A percentile compares a stretch with the other conserved stretches of the same genome.
Evolutionary conservation across 92 coral and sea anemone genomes (phyloP).

Genomic region (Siderastrea radians): DNA sequence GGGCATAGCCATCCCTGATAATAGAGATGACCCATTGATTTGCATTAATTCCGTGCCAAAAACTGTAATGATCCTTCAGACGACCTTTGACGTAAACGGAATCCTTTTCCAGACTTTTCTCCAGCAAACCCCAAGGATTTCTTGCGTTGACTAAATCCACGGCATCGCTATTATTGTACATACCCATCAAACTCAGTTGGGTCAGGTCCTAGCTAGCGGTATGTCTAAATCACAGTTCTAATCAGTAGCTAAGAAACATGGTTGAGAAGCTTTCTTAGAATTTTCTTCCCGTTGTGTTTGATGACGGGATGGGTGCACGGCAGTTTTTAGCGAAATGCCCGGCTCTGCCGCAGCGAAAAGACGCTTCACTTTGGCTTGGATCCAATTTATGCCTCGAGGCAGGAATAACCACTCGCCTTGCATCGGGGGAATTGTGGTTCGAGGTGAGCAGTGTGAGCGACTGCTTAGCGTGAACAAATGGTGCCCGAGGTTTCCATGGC

Average conservation of each 20-base stretch:
- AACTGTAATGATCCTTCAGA: constrained; percentile 13
- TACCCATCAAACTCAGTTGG: not conserved
- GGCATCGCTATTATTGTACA: not conserved
- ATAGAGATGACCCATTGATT: not conserved
- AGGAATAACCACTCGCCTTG: not conserved
- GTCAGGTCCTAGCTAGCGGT: not conserved
- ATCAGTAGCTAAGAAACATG: not conserved
- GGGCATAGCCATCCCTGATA: constrained; percentile 32
- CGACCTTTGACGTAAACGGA: constrained; percentile 27
- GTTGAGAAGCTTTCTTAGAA: constrained; percentile 6
- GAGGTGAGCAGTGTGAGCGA: not conserved
- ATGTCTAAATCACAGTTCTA: not conserved
- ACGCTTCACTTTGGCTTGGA: not conserved
- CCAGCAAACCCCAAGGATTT: not conserved
- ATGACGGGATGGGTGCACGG: not conserved
- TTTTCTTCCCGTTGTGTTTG: not conserved
- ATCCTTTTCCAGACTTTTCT: not conserved
- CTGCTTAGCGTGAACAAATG: not conserved
- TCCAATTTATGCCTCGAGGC: not conserved
- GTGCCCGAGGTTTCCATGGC: not conserved
- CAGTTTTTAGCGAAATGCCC: constrained; percentile 42
- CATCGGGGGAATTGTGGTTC: not conserved
- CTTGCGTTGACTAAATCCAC: no score
- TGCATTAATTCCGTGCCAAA: constrained; percentile 44
- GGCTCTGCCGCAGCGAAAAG: constrained; percentile 42